Conservation (phyloP, 2,113 vertebrate genomes). For the Engraulis encrasicolus region DNA sequence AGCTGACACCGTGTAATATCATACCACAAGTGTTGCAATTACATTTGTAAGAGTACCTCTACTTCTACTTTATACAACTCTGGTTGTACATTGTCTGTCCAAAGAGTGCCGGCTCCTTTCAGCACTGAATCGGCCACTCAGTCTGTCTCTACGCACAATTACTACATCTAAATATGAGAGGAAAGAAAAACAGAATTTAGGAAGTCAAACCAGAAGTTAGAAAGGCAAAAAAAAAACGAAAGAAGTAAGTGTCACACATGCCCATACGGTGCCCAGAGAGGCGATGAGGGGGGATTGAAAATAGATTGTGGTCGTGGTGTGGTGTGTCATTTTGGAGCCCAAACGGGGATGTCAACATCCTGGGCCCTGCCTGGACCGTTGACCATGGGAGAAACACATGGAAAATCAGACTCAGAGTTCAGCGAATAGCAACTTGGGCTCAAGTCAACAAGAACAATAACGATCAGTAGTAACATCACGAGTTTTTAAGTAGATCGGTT, state of each 20-base stretch:
- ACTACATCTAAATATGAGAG: not conserved
- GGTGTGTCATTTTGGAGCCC: not conserved
- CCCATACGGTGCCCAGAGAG: not conserved
- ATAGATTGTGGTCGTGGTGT: too few relatives aligned
- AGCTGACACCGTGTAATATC: too few relatives aligned
- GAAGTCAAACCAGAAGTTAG: not conserved
- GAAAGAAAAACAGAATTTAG: not conserved
- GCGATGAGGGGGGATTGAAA: not conserved
- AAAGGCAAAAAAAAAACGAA: too few relatives aligned
- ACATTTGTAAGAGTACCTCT: too few relatives aligned
- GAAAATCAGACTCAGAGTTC: not conserved
- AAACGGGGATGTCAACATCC: not conserved
- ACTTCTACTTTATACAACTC: too few relatives aligned
- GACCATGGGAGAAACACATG: not conserved
- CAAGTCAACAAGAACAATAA: too few relatives aligned
- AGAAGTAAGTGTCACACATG: too few relatives aligned
- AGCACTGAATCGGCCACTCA: conserved; percentile 25
- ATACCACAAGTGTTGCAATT: too few relatives aligned
- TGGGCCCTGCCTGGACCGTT: too few relatives aligned
- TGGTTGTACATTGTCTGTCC: too few relatives aligned
- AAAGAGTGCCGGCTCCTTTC: too few relatives aligned
- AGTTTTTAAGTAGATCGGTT: too few relatives aligned
- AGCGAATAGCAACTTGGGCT: conserved; percentile 44
- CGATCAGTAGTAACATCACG: not conserved
- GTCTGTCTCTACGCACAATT: conserved; percentile 11